phyloP scores from a whole-genome alignment of 1,140 invertebrate species.

The Venturia canescens region DNA sequence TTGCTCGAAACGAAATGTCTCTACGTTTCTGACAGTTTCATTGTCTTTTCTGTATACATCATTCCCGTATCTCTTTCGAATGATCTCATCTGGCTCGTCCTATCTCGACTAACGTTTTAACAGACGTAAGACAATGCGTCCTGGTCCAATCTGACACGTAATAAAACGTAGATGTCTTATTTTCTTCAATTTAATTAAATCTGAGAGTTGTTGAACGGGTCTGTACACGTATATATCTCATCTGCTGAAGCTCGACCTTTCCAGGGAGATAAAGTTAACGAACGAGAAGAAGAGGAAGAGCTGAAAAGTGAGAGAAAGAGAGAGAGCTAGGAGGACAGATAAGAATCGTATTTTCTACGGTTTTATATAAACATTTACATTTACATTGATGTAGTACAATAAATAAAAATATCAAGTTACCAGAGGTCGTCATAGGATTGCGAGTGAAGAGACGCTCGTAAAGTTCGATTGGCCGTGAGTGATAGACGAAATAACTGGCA shows the following conservation, averaged over 20 bases:
- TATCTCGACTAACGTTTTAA: not conserved
- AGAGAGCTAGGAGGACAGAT: not conserved
- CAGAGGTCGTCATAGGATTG: not conserved
- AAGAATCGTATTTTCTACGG: not conserved
- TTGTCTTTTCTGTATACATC: slow-evolving; percentile 6
- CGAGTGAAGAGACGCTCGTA: slow-evolving; percentile 5
- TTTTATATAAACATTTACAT: not conserved
- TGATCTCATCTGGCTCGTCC: slow-evolving; percentile 4
- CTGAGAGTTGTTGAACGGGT: not conserved
- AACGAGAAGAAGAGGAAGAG: not conserved
- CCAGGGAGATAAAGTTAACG: too few relatives aligned
- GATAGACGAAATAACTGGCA: slow-evolving; percentile 30
- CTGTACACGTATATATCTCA: not conserved
- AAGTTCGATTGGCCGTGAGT: slow-evolving; percentile 38
- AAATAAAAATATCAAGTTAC: slow-evolving; percentile 3
- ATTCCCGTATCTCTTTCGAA: slow-evolving; percentile 9
- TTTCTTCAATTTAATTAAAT: slow-evolving; percentile 19
- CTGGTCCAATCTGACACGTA: not conserved
- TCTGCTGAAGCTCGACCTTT: not conserved
- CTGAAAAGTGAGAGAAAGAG: too few relatives aligned
- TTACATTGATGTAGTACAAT: not conserved
- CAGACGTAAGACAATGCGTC: not conserved
- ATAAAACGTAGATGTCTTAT: slow-evolving; percentile 10
- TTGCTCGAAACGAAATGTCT: slow-evolving; percentile 34
- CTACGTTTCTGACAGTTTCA: slow-evolving; percentile 14